Conservation (phyloP, 2,797 vertebrate species). For the Apodemus agrarius region DNA sequence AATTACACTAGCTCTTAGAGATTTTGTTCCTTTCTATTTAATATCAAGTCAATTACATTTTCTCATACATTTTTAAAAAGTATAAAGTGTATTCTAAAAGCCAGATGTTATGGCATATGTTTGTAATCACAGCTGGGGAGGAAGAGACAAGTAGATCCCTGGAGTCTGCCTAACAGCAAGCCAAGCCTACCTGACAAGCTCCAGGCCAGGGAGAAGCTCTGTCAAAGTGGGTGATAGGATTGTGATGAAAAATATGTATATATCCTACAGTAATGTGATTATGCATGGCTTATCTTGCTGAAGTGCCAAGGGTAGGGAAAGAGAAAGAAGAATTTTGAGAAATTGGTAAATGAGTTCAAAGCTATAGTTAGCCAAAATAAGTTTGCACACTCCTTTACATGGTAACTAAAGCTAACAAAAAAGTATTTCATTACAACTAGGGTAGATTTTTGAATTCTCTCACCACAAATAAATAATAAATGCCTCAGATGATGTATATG, state of each 20-base stretch:
- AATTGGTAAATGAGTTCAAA: background rate
- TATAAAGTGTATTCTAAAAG: background rate
- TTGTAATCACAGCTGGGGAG: background rate
- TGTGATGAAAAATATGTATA: background rate
- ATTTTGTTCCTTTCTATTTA: conserved; percentile 9
- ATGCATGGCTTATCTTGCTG: background rate
- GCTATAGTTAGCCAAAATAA: background rate
- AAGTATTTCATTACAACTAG: background rate
- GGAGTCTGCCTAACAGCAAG: background rate
- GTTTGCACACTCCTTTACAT: background rate
- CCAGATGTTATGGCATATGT: background rate
- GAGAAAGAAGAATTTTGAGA: background rate
- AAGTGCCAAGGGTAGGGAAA: background rate
- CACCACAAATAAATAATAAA: background rate
- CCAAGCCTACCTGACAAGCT: background rate
- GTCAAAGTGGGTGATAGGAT: background rate
- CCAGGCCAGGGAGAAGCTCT: background rate
- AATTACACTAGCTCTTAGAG: background rate
- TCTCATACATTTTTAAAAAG: background rate
- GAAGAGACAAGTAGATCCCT: background rate
- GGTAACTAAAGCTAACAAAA: background rate
- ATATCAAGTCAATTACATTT: background rate
- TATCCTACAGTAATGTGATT: background rate
- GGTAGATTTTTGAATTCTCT: background rate
- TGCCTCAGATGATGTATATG: background rate